These are phyloP conservation scores for Andrena marginata DNA, from an alignment of 2,888 invertebrate species.

Conservation along the genomic window DNA sequence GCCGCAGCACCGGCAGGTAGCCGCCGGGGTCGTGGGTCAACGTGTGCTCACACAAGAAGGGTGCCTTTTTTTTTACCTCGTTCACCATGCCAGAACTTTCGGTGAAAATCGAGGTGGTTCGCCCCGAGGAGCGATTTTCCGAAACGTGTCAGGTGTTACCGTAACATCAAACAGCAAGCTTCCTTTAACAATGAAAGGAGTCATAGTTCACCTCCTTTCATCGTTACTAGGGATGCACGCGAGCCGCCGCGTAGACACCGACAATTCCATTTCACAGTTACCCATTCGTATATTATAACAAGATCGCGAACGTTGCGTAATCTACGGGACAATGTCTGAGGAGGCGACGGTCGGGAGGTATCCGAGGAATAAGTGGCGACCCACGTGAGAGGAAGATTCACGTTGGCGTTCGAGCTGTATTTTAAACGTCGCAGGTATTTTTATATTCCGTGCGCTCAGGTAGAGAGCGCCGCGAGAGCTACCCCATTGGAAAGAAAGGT, in stretches of 20 bases:
- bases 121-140: conserved; percentile 19
- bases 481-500: conserved; percentile 65
- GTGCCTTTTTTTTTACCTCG: conserved; percentile 9
- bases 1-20: conserved; percentile 75
- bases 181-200: conserved; percentile 1
- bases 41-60: conserved; percentile 57
- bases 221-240: not conserved
- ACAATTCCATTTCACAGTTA: not conserved
- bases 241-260: not conserved
- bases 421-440: conserved; percentile 62
- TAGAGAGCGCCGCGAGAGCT: conserved; percentile 41
- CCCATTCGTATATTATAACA: conserved; percentile 8
- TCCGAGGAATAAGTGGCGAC: not conserved
- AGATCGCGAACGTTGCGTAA: conserved; percentile 31
- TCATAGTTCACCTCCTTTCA: not conserved
- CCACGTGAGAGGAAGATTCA: conserved; percentile 25
- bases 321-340: not conserved
- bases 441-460: conserved; percentile 44
- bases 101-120: conserved; percentile 20
- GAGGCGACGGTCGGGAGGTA: not conserved
- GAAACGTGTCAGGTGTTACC: conserved; percentile 49
- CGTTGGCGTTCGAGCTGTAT: conserved; percentile 32
- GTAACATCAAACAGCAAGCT: not conserved
- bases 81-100: conserved; percentile 26
- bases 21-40: conserved; percentile 69